Evolutionary conservation across 2,888 invertebrate genomes (phyloP).

Genomic region (Lysandra bellargus): DNA sequence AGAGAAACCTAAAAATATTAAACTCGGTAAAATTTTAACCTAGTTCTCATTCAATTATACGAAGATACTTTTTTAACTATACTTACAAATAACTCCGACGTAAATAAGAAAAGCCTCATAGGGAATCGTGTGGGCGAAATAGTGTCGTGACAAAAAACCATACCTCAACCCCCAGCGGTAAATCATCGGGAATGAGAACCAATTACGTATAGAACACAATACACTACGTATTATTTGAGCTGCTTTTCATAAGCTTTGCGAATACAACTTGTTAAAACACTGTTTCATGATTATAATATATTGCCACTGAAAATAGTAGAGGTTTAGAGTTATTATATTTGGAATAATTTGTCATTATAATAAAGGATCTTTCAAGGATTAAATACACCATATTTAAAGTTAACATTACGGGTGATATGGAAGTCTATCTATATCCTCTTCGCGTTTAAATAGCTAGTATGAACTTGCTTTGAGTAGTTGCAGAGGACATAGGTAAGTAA

Average conservation of each 20-base stretch:
- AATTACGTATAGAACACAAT: slow-evolving; percentile 71
- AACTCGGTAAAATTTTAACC: no score
- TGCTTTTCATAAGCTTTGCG: slow-evolving; percentile 34
- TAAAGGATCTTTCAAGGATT: no score
- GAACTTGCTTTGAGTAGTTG: no score
- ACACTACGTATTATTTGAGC: slow-evolving; percentile 39
- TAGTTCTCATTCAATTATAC: no score
- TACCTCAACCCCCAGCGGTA: slow-evolving; percentile 68
- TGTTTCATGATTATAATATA: not conserved
- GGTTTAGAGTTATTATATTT: not conserved
- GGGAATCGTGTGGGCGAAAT: slow-evolving; percentile 64
- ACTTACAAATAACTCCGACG: slow-evolving; percentile 31
- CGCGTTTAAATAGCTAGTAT: no score
- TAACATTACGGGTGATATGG: no score
- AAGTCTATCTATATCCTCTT: no score
- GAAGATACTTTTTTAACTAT: not conserved
- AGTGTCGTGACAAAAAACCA: slow-evolving; percentile 78
- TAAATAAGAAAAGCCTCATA: slow-evolving; percentile 48
- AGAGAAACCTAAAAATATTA: no score
- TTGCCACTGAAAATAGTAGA: not conserved
- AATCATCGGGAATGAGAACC: slow-evolving; percentile 73
- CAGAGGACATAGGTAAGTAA: no score
- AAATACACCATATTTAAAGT: no score
- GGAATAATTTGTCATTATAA: no score
- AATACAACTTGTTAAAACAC: slow-evolving; percentile 61